Conservation (phyloP, 2,113 vertebrate genomes). For the Meriones unguiculatus region DNA sequence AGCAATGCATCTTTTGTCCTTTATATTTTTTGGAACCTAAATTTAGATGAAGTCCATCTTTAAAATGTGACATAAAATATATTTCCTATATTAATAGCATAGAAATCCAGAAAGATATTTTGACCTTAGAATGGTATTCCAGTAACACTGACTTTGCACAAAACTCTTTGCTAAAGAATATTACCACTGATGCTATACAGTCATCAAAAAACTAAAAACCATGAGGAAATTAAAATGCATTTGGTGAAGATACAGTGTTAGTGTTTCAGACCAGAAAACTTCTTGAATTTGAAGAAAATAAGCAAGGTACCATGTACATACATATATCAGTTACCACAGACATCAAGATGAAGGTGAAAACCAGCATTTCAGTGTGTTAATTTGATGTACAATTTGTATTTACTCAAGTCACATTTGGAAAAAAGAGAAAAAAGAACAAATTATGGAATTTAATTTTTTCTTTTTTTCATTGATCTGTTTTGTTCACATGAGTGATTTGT, state of each 20-base stretch:
- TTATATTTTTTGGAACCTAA: background rate
- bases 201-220: background rate
- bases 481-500: background rate
- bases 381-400: background rate
- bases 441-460: background rate
- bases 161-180: background rate
- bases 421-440: background rate
- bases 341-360: background rate
- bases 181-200: background rate
- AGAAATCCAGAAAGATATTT: background rate
- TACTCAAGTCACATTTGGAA: background rate
- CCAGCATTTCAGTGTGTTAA: background rate
- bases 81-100: background rate
- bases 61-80: background rate
- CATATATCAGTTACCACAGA: background rate
- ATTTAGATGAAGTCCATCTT: background rate
- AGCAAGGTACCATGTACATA: background rate
- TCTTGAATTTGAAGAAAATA: constrained; percentile 3
- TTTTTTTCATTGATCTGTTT: background rate
- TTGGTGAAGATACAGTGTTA: constrained; percentile 17
- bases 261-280: background rate
- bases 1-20: background rate
- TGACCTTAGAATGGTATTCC: background rate
- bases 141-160: background rate
- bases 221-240: constrained; percentile 11